phyloP scores from a whole-genome alignment of 2,797 vertebrate species.

The Melanotaenia boesemani region DNA sequence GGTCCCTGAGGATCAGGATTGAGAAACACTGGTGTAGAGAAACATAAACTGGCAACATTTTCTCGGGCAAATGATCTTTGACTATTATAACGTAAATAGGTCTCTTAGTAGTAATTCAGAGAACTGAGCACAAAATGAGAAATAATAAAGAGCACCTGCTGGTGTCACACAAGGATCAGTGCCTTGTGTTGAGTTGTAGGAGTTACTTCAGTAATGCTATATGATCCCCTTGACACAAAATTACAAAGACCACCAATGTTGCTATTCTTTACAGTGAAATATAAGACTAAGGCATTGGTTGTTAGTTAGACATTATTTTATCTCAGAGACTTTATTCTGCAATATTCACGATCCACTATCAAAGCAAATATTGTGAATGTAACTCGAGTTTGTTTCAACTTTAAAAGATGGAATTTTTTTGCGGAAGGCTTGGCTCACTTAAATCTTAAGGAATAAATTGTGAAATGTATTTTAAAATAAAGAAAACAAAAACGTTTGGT shows the following conservation, averaged over 20 bases:
- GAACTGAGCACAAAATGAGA: neutral
- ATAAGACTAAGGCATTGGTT: conserved; percentile 44
- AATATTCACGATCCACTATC: neutral
- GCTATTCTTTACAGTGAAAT: conserved; percentile 48
- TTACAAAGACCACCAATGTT: conserved; percentile 60
- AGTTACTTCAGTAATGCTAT: conserved; percentile 67
- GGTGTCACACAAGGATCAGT: conserved; percentile 62
- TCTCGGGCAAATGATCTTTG: neutral
- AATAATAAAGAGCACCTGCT: conserved; percentile 68
- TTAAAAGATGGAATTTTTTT: neutral
- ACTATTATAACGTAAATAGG: neutral
- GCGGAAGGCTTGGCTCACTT: neutral
- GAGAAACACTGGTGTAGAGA: neutral
- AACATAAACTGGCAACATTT: neutral
- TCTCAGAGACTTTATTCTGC: conserved; percentile 5
- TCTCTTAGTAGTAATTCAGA: neutral
- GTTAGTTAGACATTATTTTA: conserved; percentile 27
- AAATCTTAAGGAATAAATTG: conserved; percentile 1
- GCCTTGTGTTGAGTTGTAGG: conserved; percentile 44
- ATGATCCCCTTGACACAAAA: conserved; percentile 64
- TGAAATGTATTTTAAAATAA: neutral
- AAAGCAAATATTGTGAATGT: conserved; percentile 4
- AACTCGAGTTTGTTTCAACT: neutral
- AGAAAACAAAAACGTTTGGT: neutral
- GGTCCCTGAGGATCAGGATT: too few species aligned